phyloP scores from a whole-genome alignment of 2,797 vertebrate genomes.

The Dipus sagitta region DNA sequence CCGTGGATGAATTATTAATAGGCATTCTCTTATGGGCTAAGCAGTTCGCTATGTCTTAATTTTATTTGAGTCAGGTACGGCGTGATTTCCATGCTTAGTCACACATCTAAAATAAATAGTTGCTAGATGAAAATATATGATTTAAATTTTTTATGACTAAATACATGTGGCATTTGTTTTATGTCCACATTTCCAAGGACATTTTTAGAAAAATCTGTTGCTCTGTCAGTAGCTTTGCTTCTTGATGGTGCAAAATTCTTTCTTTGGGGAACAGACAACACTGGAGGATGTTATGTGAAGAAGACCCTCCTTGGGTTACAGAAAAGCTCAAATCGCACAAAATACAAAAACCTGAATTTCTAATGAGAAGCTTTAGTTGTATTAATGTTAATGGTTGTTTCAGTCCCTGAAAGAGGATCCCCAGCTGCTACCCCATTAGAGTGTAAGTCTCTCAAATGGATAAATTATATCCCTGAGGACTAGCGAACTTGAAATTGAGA shows the following conservation, averaged over 20 bases:
- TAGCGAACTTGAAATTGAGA: conserved; percentile 26
- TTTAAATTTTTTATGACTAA: conserved; percentile 52
- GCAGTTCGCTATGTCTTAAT: conserved; percentile 3
- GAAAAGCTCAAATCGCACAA: background rate
- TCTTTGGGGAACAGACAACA: background rate
- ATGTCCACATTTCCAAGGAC: conserved; percentile 6
- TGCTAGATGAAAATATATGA: background rate
- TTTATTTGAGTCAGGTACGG: conserved; percentile 39
- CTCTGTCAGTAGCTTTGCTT: conserved; percentile 9
- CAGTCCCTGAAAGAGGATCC: conserved; percentile 45
- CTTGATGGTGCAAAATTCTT: background rate
- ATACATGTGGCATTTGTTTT: conserved; percentile 40
- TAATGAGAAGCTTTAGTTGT: background rate
- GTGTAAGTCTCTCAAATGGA: conserved; percentile 5
- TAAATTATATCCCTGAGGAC: conserved; percentile 4
- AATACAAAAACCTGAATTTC: background rate
- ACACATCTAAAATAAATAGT: conserved; percentile 60
- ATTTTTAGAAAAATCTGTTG: conserved; percentile 67
- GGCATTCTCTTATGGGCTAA: conserved; percentile 9
- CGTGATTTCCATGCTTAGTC: conserved; percentile 57
- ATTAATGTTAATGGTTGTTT: conserved; percentile 56
- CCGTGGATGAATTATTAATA: conserved; percentile 43
- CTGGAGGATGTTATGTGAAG: background rate
- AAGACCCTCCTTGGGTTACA: background rate
- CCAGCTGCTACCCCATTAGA: background rate